Conservation (phyloP, 2,888 invertebrate species). For the Orthosia cruda region DNA sequence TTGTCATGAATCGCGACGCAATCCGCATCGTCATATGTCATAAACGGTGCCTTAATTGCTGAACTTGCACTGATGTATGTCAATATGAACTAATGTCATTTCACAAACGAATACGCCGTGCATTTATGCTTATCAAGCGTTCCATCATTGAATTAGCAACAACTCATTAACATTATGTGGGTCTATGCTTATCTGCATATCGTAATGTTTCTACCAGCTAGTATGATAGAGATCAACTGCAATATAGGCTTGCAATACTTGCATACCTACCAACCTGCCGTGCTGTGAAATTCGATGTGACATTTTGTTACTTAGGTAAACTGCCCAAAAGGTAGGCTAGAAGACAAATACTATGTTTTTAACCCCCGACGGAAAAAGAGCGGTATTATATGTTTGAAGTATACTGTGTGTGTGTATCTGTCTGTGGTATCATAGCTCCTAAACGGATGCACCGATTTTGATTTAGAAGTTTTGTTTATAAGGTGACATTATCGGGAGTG, state of each 20-base stretch:
- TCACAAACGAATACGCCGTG: conserved; percentile 17
- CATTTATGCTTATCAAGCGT: conserved; percentile 11
- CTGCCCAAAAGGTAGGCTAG: background rate
- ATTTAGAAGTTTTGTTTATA: too few relatives aligned
- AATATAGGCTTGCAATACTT: conserved; percentile 6
- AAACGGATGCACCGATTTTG: too few relatives aligned
- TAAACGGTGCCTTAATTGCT: background rate
- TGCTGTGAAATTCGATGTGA: background rate
- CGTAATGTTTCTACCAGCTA: conserved; percentile 7
- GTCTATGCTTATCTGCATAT: conserved; percentile 3
- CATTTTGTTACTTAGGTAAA: background rate
- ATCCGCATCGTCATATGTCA: background rate
- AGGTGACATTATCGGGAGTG: too few relatives aligned
- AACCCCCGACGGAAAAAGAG: background rate
- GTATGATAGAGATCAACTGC: conserved; percentile 10
- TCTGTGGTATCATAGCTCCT: too few relatives aligned
- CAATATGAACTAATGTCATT: conserved; percentile 21
- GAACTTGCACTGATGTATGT: background rate
- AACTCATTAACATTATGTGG: conserved; percentile 46
- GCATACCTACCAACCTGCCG: background rate
- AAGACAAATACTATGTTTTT: too few relatives aligned
- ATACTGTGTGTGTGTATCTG: too few relatives aligned
- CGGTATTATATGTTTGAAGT: too few relatives aligned
- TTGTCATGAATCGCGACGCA: background rate
- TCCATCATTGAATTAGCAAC: conserved; percentile 26